Percentiles rank a stretch among this genome's conserved stretches.
Conservation (phyloP, 1,140 invertebrate species). For the Drosophila obscura region DNA sequence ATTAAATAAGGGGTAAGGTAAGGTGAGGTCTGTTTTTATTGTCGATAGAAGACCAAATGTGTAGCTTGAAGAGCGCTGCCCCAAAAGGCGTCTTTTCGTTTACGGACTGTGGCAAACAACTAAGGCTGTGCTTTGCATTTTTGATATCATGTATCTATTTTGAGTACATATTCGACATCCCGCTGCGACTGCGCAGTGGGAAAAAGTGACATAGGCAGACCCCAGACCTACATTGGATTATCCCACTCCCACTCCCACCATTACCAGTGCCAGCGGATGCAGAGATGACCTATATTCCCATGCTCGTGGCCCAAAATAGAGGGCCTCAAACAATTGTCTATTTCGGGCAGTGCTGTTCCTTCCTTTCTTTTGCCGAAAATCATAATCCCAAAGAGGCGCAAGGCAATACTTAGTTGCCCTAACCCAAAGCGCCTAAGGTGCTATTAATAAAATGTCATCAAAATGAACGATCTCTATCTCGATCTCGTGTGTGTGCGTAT, state of each 20-base stretch:
- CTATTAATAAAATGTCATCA: conserved; percentile 67
- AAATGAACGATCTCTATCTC: conserved; percentile 29
- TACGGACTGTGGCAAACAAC: conserved; percentile 18
- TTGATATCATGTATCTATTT: conserved; percentile 1
- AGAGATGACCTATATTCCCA: conserved; percentile 20
- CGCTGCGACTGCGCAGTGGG: conserved; percentile 17
- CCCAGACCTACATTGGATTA: background rate
- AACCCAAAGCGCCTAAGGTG: conserved; percentile 56
- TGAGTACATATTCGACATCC: background rate
- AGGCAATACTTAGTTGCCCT: conserved; percentile 64
- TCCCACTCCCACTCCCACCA: background rate
- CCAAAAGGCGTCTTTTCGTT: conserved; percentile 37
- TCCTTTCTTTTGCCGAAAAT: conserved; percentile 42
- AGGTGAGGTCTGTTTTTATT: conserved; percentile 11
- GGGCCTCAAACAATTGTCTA: conserved; percentile 45
- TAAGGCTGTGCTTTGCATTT: conserved; percentile 47
- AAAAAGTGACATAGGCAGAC: conserved; percentile 15
- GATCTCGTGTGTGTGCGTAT: conserved; percentile 45
- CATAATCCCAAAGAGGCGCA: conserved; percentile 56
- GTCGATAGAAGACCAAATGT: conserved; percentile 24
- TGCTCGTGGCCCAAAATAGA: conserved; percentile 54
- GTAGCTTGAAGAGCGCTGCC: conserved; percentile 39
- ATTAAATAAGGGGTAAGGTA: conserved; percentile 6
- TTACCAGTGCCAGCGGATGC: background rate
- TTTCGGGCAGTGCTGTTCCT: conserved; percentile 62